Conservation (phyloP, 2,113 vertebrate genomes). For the Cottus gobio region DNA sequence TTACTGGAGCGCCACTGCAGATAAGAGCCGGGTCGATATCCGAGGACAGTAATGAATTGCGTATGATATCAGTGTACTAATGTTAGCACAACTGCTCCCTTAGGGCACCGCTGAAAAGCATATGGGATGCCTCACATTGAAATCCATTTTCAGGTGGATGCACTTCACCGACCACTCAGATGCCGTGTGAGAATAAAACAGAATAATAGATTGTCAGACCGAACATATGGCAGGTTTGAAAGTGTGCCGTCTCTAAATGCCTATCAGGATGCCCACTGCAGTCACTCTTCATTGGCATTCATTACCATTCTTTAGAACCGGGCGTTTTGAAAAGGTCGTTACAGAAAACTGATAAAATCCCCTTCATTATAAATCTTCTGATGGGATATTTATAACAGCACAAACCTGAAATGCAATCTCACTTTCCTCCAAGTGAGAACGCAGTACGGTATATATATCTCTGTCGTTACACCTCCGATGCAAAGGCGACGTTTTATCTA, state of each 20-base stretch:
- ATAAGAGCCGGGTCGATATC: conserved; percentile 61
- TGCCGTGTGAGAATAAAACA: not conserved
- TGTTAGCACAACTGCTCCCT: conserved; percentile 53
- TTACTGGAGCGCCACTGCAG: conserved; percentile 40
- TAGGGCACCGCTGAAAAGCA: conserved; percentile 41
- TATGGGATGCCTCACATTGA: conserved; percentile 46
- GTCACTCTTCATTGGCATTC: conserved; percentile 48
- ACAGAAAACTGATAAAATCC: conserved; percentile 50
- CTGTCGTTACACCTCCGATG: conserved; percentile 37
- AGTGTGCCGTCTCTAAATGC: not conserved
- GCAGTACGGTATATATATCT: conserved; percentile 38
- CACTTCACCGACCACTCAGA: conserved; percentile 20
- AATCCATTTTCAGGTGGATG: conserved; percentile 44
- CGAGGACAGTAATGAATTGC: conserved; percentile 63
- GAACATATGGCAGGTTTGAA: conserved; percentile 45
- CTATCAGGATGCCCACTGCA: conserved; percentile 30
- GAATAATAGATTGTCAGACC: conserved; percentile 23
- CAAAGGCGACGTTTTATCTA: conserved; percentile 43
- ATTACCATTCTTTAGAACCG: conserved; percentile 44
- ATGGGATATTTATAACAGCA: conserved; percentile 35
- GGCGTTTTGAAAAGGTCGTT: conserved; percentile 61
- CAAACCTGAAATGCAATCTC: conserved; percentile 49
- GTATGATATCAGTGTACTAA: conserved; percentile 66
- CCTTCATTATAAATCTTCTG: conserved; percentile 60
- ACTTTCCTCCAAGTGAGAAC: conserved; percentile 20